Conservation (phyloP, 2,797 vertebrate genomes). For the Acanthopagrus latus region DNA sequence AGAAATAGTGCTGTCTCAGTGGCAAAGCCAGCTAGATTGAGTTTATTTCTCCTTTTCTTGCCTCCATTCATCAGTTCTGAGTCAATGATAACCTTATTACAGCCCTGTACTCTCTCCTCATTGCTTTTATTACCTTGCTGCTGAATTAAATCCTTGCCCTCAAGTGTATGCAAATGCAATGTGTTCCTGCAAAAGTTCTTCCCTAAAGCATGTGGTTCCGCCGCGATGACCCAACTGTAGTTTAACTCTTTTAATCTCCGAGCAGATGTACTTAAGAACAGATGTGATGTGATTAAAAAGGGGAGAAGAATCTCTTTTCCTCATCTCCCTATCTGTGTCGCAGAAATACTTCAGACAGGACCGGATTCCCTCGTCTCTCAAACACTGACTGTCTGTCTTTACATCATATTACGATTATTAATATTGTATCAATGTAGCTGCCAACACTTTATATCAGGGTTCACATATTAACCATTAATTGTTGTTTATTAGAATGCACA, state of each 20-base stretch:
- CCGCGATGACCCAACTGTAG: constrained; percentile 41
- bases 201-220: constrained; percentile 33
- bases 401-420: too few species aligned
- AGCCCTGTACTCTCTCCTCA: constrained; percentile 50
- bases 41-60: constrained; percentile 39
- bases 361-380: background rate
- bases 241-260: constrained; percentile 33
- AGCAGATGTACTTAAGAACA: constrained; percentile 14
- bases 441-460: too few species aligned
- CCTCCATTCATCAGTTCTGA: constrained; percentile 60
- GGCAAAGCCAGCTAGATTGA: constrained; percentile 51
- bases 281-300: background rate
- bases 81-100: constrained; percentile 68
- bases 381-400: background rate
- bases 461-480: too few species aligned
- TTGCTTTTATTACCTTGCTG: constrained; percentile 65
- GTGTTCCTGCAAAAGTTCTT: constrained; percentile 32
- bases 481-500: too few species aligned
- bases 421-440: too few species aligned
- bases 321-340: too few species aligned
- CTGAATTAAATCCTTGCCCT: constrained; percentile 61
- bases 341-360: too few species aligned
- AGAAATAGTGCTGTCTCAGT: constrained; percentile 59
- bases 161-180: constrained; percentile 61
- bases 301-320: too few species aligned